phyloP scores from a whole-genome alignment of 2,113 vertebrate species.

The human (Homo sapiens) region GRCh38 chr3:132037001-132037500 shows the following conservation, averaged over 20 bases:
- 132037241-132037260: constrained; percentile 65
- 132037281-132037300: constrained; percentile 53
- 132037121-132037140: background rate
- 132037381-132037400: constrained; percentile 44
- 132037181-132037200: background rate
- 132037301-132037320: background rate
- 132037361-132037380: background rate
- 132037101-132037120: background rate
- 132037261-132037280: constrained; percentile 49
- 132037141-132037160: background rate
- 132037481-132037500: background rate
- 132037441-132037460: constrained; percentile 11
- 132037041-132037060: background rate
- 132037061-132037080: background rate
- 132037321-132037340: background rate
- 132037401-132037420: constrained; percentile 46
- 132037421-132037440: background rate
- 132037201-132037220: constrained; percentile 50
- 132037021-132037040: background rate
- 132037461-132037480: background rate
- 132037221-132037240: constrained; percentile 63
- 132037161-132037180: constrained; percentile 52
- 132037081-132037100: background rate
- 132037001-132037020: background rate
- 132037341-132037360: constrained; percentile 50